phyloP scores from a whole-genome alignment of 2,888 invertebrate species.

The Cepaea hortensis region DNA sequence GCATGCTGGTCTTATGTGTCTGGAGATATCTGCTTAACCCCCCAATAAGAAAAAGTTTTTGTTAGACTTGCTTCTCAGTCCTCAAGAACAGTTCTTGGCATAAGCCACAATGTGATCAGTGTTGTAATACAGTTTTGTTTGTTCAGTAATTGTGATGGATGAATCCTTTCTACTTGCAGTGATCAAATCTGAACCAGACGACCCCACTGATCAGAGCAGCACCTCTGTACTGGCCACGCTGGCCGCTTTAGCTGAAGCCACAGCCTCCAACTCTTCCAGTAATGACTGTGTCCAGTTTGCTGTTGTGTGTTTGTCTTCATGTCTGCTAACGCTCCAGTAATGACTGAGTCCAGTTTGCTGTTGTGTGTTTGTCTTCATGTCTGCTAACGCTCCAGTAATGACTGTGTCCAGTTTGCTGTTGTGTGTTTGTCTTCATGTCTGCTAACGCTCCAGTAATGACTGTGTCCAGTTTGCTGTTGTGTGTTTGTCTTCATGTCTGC shows the following conservation, averaged over 20 bases:
- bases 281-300: constrained; percentile 39
- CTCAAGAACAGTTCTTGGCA: too few relatives aligned
- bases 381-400: constrained; percentile 55
- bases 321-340: constrained; percentile 53
- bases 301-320: background rate
- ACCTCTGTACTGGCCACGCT: constrained; percentile 76
- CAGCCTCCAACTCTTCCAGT: constrained; percentile 70
- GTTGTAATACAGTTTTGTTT: background rate
- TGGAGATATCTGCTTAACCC: too few relatives aligned
- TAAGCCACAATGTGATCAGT: too few relatives aligned
- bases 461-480: background rate
- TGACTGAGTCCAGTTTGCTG: constrained; percentile 24
- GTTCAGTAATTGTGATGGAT: too few relatives aligned
- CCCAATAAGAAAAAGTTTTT: too few relatives aligned
- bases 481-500: background rate
- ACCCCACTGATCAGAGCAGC: constrained; percentile 71
- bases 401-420: background rate
- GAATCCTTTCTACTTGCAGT: constrained; percentile 21
- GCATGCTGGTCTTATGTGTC: too few relatives aligned
- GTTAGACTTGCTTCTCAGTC: too few relatives aligned
- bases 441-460: constrained; percentile 56
- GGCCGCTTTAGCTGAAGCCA: constrained; percentile 77
- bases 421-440: background rate
- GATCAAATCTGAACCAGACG: constrained; percentile 47
- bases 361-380: background rate